These are phyloP conservation scores for Arbacia lixula DNA, from an alignment of 53 echinoderm and acorn worm genomes.

Conservation along the genomic window DNA sequence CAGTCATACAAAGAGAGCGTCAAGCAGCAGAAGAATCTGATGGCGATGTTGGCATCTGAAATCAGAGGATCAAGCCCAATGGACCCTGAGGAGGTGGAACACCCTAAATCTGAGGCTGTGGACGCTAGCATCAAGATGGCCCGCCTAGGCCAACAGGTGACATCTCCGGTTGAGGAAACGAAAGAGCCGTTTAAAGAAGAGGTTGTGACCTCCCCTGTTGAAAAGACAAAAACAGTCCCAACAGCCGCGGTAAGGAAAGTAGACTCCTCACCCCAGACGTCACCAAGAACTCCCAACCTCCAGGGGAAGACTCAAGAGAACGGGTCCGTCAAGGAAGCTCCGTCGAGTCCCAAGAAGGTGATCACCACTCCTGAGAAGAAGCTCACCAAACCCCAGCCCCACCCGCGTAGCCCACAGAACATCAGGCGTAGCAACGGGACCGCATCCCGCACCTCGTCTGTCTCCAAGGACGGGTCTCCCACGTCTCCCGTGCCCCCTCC, in stretches of 20 bases:
- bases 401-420: conserved; percentile 42
- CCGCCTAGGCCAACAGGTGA: conserved; percentile 19
- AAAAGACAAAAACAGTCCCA: conserved; percentile 9
- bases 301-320: neutral
- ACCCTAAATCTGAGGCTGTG: conserved; percentile 55
- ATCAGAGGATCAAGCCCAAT: neutral
- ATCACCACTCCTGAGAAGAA: conserved; percentile 34
- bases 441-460: neutral
- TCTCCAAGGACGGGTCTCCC: conserved; percentile 20
- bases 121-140: conserved; percentile 61
- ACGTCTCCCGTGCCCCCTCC: conserved; percentile 18
- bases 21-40: conserved; percentile 49
- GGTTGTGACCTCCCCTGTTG: neutral
- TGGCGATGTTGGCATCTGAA: conserved; percentile 35
- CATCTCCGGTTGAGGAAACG: neutral
- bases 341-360: conserved; percentile 18
- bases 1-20: conserved; percentile 40
- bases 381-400: conserved; percentile 41
- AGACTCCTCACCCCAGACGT: neutral
- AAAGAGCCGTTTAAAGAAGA: neutral
- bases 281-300: neutral
- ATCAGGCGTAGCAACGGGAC: conserved; percentile 31
- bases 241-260: conserved; percentile 1
- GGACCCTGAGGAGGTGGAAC: conserved; percentile 18
- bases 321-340: neutral